phyloP scores from a whole-genome alignment of 2,888 invertebrate species.

The Salpingus planirostris region DNA sequence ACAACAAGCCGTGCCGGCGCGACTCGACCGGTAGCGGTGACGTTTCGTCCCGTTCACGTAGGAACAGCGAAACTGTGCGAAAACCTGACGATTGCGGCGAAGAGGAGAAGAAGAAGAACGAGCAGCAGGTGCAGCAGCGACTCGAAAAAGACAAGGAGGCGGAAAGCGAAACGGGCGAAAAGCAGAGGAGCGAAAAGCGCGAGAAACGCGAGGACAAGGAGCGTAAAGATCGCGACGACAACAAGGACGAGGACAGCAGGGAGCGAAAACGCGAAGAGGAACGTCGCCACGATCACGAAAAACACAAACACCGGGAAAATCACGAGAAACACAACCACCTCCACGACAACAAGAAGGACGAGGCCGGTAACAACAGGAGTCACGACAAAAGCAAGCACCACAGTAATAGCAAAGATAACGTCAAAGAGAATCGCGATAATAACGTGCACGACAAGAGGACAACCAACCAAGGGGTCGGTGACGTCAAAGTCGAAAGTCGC shows the following conservation, averaged over 20 bases:
- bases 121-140: constrained; percentile 32
- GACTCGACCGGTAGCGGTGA: constrained; percentile 28
- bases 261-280: constrained; percentile 37
- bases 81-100: constrained; percentile 36
- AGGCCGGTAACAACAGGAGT: constrained; percentile 22
- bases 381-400: constrained; percentile 39
- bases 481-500: constrained; percentile 30
- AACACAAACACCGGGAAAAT: constrained; percentile 39
- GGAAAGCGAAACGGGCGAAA: constrained; percentile 23
- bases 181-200: constrained; percentile 20
- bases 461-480: constrained; percentile 22
- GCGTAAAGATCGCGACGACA: constrained; percentile 22
- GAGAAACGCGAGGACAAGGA: constrained; percentile 18
- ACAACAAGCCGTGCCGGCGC: constrained; percentile 23
- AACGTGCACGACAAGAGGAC: constrained; percentile 47
- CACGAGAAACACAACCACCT: constrained; percentile 38
- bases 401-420: constrained; percentile 40
- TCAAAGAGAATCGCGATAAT: constrained; percentile 45
- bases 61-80: constrained; percentile 39
- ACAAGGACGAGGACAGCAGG: constrained; percentile 26
- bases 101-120: constrained; percentile 23
- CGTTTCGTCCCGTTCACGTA: no score
- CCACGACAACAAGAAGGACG: constrained; percentile 16
- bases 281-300: constrained; percentile 27
- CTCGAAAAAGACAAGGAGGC: constrained; percentile 34